A percentile compares a stretch with the other conserved stretches of the same genome.
Conservation (phyloP, 37 sponge, comb jelly and placozoan genomes). For the Ianthella basta region DNA sequence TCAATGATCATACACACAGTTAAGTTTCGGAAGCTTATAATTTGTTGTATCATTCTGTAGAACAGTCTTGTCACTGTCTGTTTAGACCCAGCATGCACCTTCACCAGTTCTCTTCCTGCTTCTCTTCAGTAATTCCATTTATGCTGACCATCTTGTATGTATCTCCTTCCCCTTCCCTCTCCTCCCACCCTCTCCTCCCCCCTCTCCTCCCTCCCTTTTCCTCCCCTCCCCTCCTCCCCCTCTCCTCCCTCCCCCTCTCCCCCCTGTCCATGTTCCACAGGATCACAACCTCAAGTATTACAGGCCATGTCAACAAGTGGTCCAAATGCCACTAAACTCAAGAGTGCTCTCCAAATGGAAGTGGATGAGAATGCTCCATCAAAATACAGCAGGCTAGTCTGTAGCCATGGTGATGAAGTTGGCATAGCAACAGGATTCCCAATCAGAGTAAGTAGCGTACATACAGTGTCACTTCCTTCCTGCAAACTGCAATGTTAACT, state of each 20-base stretch:
- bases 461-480: not conserved
- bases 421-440: constrained; percentile 48
- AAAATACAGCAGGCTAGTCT: constrained; percentile 36
- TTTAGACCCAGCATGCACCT: no score
- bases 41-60: no score
- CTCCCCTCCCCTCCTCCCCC: not conserved
- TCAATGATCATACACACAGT: not conserved
- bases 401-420: not conserved
- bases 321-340: not conserved
- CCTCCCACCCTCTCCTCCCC: no score
- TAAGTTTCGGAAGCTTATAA: no score
- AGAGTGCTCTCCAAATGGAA: constrained; percentile 15
- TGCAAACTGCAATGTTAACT: no score
- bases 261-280: not conserved
- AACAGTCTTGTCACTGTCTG: no score
- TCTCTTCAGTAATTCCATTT: no score
- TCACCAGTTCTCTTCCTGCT: no score
- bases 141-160: no score
- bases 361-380: constrained; percentile 33
- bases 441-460: constrained; percentile 14
- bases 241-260: not conserved
- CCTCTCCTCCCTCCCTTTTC: no score
- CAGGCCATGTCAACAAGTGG: constrained; percentile 32
- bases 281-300: not conserved
- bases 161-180: no score